These are phyloP conservation scores for Scelioninae gen. 1 DNA, from an alignment of 2,888 invertebrate genomes.

Conservation along the genomic window DNA sequence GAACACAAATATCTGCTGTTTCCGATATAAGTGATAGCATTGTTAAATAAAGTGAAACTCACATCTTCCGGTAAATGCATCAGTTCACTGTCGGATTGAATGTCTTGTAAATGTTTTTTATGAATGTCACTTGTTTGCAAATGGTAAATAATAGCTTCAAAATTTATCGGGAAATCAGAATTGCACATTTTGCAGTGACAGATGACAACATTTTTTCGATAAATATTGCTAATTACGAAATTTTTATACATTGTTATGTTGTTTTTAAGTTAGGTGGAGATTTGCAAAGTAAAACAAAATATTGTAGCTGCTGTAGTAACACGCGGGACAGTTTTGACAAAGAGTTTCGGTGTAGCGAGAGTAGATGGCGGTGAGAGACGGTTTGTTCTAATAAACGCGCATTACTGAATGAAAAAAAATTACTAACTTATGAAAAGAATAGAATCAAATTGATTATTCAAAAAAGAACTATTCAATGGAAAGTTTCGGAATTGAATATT, in stretches of 20 bases:
- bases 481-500: too few species aligned
- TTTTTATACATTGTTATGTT: slow-evolving; percentile 21
- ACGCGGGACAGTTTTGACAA: too few species aligned
- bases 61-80: slow-evolving; percentile 17
- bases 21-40: slow-evolving; percentile 27
- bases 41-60: slow-evolving; percentile 28
- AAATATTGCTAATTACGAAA: slow-evolving; percentile 15
- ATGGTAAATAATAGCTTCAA: slow-evolving; percentile 23
- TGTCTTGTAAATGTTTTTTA: slow-evolving; percentile 7
- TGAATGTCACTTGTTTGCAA: slow-evolving; percentile 17
- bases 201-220: slow-evolving; percentile 18
- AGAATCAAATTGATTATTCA: too few species aligned
- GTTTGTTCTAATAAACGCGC: too few species aligned
- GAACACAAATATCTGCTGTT: slow-evolving; percentile 25
- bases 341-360: too few species aligned
- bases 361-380: too few species aligned
- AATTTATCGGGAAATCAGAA: slow-evolving; percentile 22
- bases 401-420: too few species aligned
- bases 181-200: slow-evolving; percentile 41
- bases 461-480: too few species aligned
- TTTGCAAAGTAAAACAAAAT: too few species aligned
- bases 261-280: too few species aligned
- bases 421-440: too few species aligned
- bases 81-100: slow-evolving; percentile 27
- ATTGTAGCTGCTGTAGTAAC: too few species aligned